phyloP scores from a whole-genome alignment of 2,888 invertebrate species.

The Caenorhabditis drosophilae region DNA sequence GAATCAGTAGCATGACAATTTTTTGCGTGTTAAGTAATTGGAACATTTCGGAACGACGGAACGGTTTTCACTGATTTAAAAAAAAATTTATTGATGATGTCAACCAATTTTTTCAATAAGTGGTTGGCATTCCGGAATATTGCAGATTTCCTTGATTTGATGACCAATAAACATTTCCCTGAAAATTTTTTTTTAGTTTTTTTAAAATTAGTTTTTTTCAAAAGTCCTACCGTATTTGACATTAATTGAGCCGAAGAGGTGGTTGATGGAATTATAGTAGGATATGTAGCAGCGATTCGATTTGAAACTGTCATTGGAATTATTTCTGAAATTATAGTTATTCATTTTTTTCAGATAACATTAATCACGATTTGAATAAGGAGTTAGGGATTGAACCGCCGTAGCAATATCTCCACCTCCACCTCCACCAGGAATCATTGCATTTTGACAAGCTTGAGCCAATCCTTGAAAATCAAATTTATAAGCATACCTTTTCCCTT shows the following conservation, averaged over 20 bases:
- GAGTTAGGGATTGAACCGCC: conserved; percentile 38
- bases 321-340: conserved; percentile 13
- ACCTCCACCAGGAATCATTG: conserved; percentile 30
- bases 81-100: not conserved
- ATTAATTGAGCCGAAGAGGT: conserved; percentile 16
- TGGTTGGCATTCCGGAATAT: conserved; percentile 39
- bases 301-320: conserved; percentile 19
- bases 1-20: not conserved
- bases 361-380: conserved; percentile 32
- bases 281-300: conserved; percentile 18
- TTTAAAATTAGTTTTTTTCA: not conserved
- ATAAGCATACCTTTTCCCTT: conserved; percentile 93
- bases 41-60: no score
- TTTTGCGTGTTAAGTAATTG: not conserved
- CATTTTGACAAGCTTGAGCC: conserved; percentile 60
- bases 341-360: not conserved
- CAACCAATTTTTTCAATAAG: conserved; percentile 10
- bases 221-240: conserved; percentile 14
- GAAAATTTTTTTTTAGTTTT: not conserved
- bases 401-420: conserved; percentile 31
- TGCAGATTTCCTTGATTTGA: conserved; percentile 17
- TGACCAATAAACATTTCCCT: conserved; percentile 25
- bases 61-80: no score
- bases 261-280: conserved; percentile 14
- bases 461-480: conserved; percentile 83